phyloP scores from a whole-genome alignment of 2,113 vertebrate species.

The Urocitellus parryii region DNA sequence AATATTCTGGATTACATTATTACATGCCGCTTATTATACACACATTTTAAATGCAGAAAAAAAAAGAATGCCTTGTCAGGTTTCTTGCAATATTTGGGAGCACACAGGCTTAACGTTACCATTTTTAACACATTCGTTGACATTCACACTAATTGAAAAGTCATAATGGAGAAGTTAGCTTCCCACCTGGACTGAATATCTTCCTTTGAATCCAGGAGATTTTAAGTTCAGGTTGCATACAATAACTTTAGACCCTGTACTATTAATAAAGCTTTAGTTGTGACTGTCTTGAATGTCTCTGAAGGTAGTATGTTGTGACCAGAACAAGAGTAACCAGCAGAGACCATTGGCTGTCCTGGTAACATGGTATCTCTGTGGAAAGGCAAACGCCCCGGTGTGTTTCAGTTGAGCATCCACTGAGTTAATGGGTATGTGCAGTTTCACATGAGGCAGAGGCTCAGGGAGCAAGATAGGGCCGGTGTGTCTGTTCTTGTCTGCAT shows the following conservation, averaged over 20 bases:
- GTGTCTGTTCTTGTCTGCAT: background rate
- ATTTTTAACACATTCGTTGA: background rate
- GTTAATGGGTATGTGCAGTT: background rate
- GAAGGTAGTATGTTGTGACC: slow-evolving; percentile 15
- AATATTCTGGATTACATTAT: background rate
- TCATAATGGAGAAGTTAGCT: background rate
- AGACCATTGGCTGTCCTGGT: background rate
- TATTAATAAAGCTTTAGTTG: background rate
- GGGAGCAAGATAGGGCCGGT: background rate
- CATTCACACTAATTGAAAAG: background rate
- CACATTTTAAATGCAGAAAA: background rate
- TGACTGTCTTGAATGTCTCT: background rate
- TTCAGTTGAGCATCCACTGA: background rate
- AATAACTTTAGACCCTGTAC: background rate
- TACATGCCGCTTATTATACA: background rate
- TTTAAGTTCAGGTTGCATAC: background rate
- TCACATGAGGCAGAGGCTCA: background rate
- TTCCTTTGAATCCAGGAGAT: background rate
- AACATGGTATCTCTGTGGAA: background rate
- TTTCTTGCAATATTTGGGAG: background rate
- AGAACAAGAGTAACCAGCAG: background rate
- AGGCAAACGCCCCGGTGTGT: background rate
- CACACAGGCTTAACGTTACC: background rate
- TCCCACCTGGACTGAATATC: background rate
- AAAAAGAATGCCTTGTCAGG: background rate